Conservation (phyloP, 2,888 invertebrate species). For the Seladonia tumulorum region DNA sequence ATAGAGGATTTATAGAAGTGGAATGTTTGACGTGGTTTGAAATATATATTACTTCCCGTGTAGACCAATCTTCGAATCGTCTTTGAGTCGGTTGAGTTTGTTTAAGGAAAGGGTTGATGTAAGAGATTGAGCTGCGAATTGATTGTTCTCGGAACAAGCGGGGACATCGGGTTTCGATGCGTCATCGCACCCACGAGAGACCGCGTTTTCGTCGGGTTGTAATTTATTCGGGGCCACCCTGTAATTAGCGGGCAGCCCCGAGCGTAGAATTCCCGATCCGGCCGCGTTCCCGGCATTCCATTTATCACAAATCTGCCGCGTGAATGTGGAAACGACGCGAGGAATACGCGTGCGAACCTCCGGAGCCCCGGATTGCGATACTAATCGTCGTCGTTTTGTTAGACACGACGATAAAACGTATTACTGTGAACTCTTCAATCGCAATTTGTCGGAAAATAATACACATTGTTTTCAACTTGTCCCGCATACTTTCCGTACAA, state of each 20-base stretch:
- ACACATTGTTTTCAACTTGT: too few relatives aligned
- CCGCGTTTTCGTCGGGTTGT: slow-evolving; percentile 76
- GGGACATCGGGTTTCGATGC: not conserved
- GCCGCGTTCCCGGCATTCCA: slow-evolving; percentile 78
- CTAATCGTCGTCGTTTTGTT: slow-evolving; percentile 6
- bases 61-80: too few relatives aligned
- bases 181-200: slow-evolving; percentile 63
- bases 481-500: not conserved
- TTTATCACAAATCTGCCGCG: slow-evolving; percentile 80
- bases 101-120: not conserved
- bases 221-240: slow-evolving; percentile 79
- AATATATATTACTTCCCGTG: not conserved
- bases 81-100: too few relatives aligned
- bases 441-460: not conserved
- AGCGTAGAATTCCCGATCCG: slow-evolving; percentile 73
- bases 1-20: too few relatives aligned
- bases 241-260: slow-evolving; percentile 80
- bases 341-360: slow-evolving; percentile 11
- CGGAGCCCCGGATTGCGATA: not conserved
- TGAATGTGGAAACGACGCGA: slow-evolving; percentile 58
- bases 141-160: not conserved
- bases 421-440: not conserved
- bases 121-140: not conserved
- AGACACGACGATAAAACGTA: not conserved
- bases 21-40: not conserved